phyloP scores from a whole-genome alignment of 2,113 vertebrate genomes.

The Bubalus kerabau region DNA sequence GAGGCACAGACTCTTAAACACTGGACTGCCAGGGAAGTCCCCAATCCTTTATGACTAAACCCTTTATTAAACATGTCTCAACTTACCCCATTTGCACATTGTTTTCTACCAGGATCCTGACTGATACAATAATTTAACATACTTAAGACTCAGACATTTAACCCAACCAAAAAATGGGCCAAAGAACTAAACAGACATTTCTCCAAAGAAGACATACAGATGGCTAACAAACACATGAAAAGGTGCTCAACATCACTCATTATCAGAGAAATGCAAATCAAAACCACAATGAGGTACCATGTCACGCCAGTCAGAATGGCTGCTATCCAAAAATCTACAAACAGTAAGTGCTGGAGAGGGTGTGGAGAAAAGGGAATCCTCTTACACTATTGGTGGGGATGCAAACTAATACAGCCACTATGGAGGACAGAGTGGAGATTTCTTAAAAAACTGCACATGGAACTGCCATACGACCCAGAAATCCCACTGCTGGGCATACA shows the following conservation, averaged over 20 bases:
- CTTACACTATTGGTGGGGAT: neutral
- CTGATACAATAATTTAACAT: neutral
- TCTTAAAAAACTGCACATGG: rapidly evolving
- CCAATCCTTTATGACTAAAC: neutral
- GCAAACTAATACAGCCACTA: neutral
- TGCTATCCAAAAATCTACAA: rapidly evolving
- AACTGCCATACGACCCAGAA: neutral
- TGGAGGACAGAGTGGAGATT: neutral
- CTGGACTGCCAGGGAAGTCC: neutral
- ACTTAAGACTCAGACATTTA: neutral
- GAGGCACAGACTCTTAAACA: neutral
- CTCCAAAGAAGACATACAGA: neutral
- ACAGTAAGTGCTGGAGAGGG: neutral
- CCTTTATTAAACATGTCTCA: neutral
- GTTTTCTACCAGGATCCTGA: neutral
- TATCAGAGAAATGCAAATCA: neutral
- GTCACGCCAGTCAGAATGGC: rapidly evolving
- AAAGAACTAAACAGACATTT: neutral
- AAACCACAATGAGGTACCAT: neutral
- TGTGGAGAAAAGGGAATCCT: neutral
- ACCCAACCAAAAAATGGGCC: neutral
- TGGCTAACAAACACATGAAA: neutral
- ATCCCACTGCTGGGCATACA: neutral
- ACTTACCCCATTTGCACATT: neutral
- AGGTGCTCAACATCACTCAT: neutral